These are phyloP conservation scores for Phengaris arion DNA, from an alignment of 2,888 invertebrate species.

Conservation along the genomic window DNA sequence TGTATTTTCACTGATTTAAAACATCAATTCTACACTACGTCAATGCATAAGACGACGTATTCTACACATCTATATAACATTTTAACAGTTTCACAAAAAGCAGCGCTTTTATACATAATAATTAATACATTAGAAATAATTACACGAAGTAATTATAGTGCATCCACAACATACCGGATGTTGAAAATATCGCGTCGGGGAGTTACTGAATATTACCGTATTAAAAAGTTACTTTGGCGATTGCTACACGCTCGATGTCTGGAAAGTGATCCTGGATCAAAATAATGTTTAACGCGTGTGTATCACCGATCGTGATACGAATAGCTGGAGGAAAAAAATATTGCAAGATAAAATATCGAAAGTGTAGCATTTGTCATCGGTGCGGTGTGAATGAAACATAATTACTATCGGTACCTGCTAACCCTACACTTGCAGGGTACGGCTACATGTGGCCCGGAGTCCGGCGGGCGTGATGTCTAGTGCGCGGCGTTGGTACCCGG, in stretches of 20 bases:
- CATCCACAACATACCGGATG: neutral
- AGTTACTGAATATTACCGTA: too few species aligned
- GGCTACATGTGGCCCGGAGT: neutral
- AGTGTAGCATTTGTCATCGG: too few species aligned
- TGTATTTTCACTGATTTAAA: neutral
- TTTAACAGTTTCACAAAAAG: neutral
- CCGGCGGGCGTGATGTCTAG: neutral
- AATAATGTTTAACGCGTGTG: too few species aligned
- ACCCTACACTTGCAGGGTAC: neutral
- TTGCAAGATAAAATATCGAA: too few species aligned
- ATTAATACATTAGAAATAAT: neutral
- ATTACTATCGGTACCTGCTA: neutral
- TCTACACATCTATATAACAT: neutral
- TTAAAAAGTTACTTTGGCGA: too few species aligned
- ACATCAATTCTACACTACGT: neutral
- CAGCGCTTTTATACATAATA: neutral
- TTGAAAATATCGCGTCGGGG: neutral
- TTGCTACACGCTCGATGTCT: too few species aligned
- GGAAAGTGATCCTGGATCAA: too few species aligned
- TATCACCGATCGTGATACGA: too few species aligned
- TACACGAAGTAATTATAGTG: neutral
- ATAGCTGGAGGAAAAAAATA: too few species aligned
- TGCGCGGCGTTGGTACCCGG: neutral
- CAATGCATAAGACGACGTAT: neutral
- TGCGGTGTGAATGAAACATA: too few species aligned